phyloP scores from a whole-genome alignment of 2,797 vertebrate genomes.

The Xiphorhynchus erythropygius region DNA sequence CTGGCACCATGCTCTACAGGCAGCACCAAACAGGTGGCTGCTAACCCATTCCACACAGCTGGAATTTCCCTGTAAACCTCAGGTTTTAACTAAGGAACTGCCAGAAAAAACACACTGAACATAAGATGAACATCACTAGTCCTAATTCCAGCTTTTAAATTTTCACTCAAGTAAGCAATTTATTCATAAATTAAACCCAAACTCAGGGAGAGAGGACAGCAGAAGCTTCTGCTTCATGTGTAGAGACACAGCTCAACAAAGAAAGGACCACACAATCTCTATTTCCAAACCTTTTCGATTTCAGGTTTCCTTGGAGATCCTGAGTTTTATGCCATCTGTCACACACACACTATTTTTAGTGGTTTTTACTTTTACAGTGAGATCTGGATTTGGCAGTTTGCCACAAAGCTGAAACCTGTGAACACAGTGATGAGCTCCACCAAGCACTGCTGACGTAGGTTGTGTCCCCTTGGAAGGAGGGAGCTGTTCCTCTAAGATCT shows the following conservation, averaged over 20 bases:
- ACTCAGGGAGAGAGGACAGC: neutral
- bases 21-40: neutral
- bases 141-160: neutral
- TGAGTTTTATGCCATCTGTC: neutral
- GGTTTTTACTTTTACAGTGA: neutral
- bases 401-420: neutral
- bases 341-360: neutral
- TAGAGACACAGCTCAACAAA: neutral
- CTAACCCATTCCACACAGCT: neutral
- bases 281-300: neutral
- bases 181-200: neutral
- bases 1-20: neutral
- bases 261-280: neutral
- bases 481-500: neutral
- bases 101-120: neutral
- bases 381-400: neutral
- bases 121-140: neutral
- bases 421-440: neutral
- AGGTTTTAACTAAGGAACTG: neutral
- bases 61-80: neutral
- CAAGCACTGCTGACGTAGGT: neutral
- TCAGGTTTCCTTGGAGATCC: neutral
- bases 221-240: neutral
- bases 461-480: neutral
- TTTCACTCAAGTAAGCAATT: neutral